These are phyloP conservation scores for Pyrrhopygopsis socrates DNA, from an alignment of 2,888 invertebrate species.

Conservation along the genomic window DNA sequence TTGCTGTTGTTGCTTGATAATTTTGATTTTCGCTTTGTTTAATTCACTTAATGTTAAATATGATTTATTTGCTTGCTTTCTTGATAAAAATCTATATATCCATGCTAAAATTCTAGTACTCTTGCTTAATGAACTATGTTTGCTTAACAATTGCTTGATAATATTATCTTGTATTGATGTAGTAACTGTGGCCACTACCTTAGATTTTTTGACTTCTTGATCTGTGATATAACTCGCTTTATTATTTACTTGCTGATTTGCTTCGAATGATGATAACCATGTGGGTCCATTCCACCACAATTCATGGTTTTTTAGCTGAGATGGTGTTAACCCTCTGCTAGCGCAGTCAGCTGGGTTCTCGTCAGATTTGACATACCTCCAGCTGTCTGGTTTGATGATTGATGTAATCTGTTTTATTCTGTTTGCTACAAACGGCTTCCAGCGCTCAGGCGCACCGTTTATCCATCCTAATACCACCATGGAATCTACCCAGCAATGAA, in stretches of 20 bases:
- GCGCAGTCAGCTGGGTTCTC: slow-evolving; percentile 70
- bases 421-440: slow-evolving; percentile 80
- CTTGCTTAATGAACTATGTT: slow-evolving; percentile 34
- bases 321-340: slow-evolving; percentile 52
- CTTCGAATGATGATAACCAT: slow-evolving; percentile 17
- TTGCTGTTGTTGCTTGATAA: slow-evolving; percentile 12
- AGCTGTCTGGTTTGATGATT: slow-evolving; percentile 40
- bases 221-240: not conserved
- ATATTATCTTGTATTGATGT: not conserved
- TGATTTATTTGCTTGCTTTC: slow-evolving; percentile 20
- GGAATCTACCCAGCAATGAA: slow-evolving; percentile 72
- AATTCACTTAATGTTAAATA: not conserved
- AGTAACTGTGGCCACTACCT: not conserved
- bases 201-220: not conserved
- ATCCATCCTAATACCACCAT: slow-evolving; percentile 75
- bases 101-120: slow-evolving; percentile 30
- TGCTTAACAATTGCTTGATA: not conserved
- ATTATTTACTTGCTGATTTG: not conserved
- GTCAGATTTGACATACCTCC: slow-evolving; percentile 62
- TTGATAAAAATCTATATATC: slow-evolving; percentile 26
- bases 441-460: slow-evolving; percentile 57
- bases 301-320: slow-evolving; percentile 34
- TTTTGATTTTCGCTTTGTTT: not conserved
- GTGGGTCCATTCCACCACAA: slow-evolving; percentile 73
- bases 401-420: slow-evolving; percentile 47